Evolutionary conservation across 1,140 invertebrate genomes (phyloP).

Genomic region (Calycopis cecrops): DNA sequence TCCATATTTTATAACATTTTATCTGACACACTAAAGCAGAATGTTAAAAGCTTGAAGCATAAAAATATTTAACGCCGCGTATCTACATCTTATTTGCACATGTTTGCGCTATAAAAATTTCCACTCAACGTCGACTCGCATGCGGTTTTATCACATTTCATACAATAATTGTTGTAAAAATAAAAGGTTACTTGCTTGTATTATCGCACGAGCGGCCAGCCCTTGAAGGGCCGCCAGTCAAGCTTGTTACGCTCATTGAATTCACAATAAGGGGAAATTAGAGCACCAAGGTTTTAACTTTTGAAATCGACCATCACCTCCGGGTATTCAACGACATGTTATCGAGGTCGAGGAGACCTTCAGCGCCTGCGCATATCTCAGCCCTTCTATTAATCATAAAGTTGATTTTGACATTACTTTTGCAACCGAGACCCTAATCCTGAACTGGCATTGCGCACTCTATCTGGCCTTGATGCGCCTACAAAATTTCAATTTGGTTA

Average conservation of each 20-base stretch:
- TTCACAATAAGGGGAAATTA: conserved; percentile 71
- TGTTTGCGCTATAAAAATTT: background rate
- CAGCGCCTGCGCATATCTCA: conserved; percentile 35
- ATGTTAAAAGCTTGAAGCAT: too few species aligned
- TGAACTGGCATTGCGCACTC: conserved; percentile 1
- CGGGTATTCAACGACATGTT: conserved; percentile 49
- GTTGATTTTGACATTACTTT: conserved; percentile 64
- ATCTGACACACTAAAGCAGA: too few species aligned
- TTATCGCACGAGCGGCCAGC: conserved; percentile 42
- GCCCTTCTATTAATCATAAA: conserved; percentile 63
- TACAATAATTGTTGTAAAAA: conserved; percentile 25
- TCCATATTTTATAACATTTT: too few species aligned
- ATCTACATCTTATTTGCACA: too few species aligned
- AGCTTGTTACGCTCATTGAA: conserved; percentile 64
- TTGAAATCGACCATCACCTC: conserved; percentile 63
- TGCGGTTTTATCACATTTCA: background rate
- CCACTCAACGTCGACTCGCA: conserved; percentile 4
- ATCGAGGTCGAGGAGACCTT: conserved; percentile 61
- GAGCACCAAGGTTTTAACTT: conserved; percentile 68
- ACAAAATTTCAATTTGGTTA: background rate
- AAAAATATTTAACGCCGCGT: too few species aligned
- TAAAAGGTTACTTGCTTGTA: conserved; percentile 39
- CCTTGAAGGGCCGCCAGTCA: conserved; percentile 59
- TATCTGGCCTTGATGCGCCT: conserved; percentile 9
- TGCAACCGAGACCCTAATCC: conserved; percentile 47